Evolutionary conservation across 2,888 invertebrate species (phyloP), one percentile per base, ranked within the genome.

Genomic region (Volucella inflata): DNA sequence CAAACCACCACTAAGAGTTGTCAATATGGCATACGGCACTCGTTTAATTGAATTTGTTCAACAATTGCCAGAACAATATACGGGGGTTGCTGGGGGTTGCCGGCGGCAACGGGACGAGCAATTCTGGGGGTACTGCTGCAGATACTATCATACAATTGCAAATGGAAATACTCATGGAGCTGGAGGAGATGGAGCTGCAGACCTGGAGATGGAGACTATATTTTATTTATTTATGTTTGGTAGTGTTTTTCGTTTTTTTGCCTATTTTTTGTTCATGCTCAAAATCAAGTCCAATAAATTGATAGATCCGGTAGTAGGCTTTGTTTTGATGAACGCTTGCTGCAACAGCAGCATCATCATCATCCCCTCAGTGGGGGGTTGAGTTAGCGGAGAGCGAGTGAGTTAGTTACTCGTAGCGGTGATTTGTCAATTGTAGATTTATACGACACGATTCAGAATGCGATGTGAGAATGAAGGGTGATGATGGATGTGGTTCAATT

Each of bases 381-480:
- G 85, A 81, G 76, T 59, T 81, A 77, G 81, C 51, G 62, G 70
- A 51, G 57, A 75, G 50, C 62, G 72, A 79, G 60, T 67, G 72
- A 79, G 84, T 81, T 85, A 85, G 85, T 85, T 85, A 77, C 76
- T 81, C 71, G 76, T 85, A 68, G 76, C 76, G 85, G 85, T 85
- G 85, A 85, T 85, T 85, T 85, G 85, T 85, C 85, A 85, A 85
- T 85, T 85, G 85, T 81, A 80, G 81, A 85, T 85, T 85, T 85
- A 85, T 85, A 76, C 85, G 81, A 81, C 85, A 85, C 81, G 85
- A 81, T 85, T 81, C 81, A 48, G 72, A 72, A 77, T 44, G 81
- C 67, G 81, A 76, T 81, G 85, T 72, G 85, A 76, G 85, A 85
- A 76, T 76, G 85, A 85, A 85, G 80, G 81, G 85, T 85, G 85